These are phyloP conservation scores for Lampropteryx suffumata DNA, from an alignment of 2,888 invertebrate species.

Conservation along the genomic window DNA sequence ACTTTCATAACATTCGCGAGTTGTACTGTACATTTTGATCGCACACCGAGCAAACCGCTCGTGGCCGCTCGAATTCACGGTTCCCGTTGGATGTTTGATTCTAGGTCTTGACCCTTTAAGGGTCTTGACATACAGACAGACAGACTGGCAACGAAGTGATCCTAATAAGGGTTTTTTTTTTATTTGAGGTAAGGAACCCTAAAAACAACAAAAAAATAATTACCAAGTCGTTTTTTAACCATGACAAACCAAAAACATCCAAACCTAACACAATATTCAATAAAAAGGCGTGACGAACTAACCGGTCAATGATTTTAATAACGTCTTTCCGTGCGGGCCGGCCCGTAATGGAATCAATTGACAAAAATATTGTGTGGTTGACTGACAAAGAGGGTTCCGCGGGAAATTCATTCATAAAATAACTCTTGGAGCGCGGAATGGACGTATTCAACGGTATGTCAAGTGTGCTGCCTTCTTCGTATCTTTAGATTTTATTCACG, in stretches of 20 bases:
- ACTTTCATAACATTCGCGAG: too few species aligned
- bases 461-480: conserved; percentile 21
- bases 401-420: conserved; percentile 38
- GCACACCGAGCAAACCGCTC: too few species aligned
- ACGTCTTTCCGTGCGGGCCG: conserved; percentile 43
- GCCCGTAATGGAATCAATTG: conserved; percentile 43
- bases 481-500: conserved; percentile 22
- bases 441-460: conserved; percentile 21
- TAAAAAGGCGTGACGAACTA: conserved; percentile 36
- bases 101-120: too few species aligned
- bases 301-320: conserved; percentile 43
- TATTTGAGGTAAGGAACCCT: too few species aligned
- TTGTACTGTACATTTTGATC: too few species aligned
- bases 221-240: too few species aligned
- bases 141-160: too few species aligned
- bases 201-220: too few species aligned
- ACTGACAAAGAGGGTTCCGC: conserved; percentile 31
- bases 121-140: too few species aligned
- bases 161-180: too few species aligned
- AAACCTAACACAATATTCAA: conserved; percentile 33
- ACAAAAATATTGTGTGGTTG: conserved; percentile 43
- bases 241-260: conserved; percentile 11
- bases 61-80: too few species aligned
- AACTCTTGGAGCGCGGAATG: conserved; percentile 23
- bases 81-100: too few species aligned